Evolutionary conservation across 2,797 vertebrate species (phyloP), one percentile per base, ranked within the genome.

Genomic region (Margarornis squamiger): DNA sequence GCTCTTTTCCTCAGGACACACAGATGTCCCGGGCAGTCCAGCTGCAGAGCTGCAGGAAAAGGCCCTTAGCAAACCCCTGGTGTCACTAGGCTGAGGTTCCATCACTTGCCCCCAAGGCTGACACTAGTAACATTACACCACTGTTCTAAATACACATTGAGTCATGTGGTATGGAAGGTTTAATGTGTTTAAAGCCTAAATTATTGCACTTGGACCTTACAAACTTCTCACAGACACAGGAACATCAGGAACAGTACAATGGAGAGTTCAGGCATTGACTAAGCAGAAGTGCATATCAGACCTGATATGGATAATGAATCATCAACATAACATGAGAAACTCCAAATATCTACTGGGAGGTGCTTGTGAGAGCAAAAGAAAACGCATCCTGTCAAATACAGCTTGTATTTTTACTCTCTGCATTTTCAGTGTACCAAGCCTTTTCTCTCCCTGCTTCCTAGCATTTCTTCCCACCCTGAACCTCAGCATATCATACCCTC

Each of bases 1-100:
- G 3, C 26, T 49, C 51, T 43, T 34, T 24, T 27, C 32, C 38
- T 39, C 32, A 12, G 0, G 0, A 32, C 58, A 43, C 0, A 0
- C 1, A 1, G 78, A 7, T 18, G 17, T 48, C 48, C 73, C 49
- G 32, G 65, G 17, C 26, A 14, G 24, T 5, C 9, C 0, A 0
- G 38, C n/a, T 57, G 29, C 71, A 54, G 55, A 52, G 38, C 48
- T 1, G 0, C 29, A 66, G 43, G 39, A 79, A 57, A 49, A 71
- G 14, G 38, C n/a, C 20, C 3, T 0, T 1, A 7, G 26, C 17
- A 43, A 74, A 10, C 6, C 15, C n/a, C 19, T 12, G 2, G 15
- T 15, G 24, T 46, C 68, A 49, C 75, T 18, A 39, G 12, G 11
- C 54, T 36, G 51, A 75, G 38, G 21, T 7, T 62, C 58, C 39